These are phyloP conservation scores for Patiria pectinifera DNA, from an alignment of 53 echinoderm and acorn worm species.

Conservation along the genomic window DNA sequence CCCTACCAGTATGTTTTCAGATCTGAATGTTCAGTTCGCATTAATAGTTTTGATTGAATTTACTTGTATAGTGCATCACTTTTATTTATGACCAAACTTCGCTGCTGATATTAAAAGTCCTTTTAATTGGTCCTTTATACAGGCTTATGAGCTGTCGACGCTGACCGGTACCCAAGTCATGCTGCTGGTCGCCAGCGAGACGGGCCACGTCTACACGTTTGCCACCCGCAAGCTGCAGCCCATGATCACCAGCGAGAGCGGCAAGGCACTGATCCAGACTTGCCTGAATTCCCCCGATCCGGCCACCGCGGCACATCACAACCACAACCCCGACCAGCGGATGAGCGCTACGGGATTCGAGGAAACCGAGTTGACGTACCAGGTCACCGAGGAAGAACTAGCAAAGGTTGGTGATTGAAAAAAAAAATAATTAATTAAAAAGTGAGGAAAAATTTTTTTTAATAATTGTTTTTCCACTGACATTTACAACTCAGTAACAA, in stretches of 20 bases:
- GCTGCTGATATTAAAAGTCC: neutral
- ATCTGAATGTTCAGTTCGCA: no score
- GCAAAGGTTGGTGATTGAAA: slow-evolving; percentile 40
- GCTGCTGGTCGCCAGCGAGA: slow-evolving; percentile 98
- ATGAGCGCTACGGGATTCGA: slow-evolving; percentile 99
- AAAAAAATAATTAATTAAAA: neutral
- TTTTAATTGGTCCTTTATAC: neutral
- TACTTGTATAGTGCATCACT: no score
- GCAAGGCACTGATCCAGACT: slow-evolving; percentile 96
- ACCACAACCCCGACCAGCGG: slow-evolving; percentile 80
- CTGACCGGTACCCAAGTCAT: slow-evolving; percentile 99
- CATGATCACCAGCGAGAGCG: slow-evolving; percentile 99
- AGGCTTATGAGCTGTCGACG: slow-evolving; percentile 99
- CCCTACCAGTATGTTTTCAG: no score
- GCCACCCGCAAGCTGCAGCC: slow-evolving; percentile 98
- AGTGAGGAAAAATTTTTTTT: neutral
- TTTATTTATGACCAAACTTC: no score
- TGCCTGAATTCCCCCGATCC: slow-evolving; percentile 98
- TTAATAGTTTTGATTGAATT: no score
- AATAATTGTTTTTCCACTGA: no score
- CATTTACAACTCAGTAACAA: no score
- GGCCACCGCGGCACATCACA: slow-evolving; percentile 62
- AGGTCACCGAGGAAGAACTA: slow-evolving; percentile 85
- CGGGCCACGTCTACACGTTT: slow-evolving; percentile 98
- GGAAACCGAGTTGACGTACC: slow-evolving; percentile 94